Conservation (phyloP, 2,888 invertebrate species). For the Protophormia terraenovae region DNA sequence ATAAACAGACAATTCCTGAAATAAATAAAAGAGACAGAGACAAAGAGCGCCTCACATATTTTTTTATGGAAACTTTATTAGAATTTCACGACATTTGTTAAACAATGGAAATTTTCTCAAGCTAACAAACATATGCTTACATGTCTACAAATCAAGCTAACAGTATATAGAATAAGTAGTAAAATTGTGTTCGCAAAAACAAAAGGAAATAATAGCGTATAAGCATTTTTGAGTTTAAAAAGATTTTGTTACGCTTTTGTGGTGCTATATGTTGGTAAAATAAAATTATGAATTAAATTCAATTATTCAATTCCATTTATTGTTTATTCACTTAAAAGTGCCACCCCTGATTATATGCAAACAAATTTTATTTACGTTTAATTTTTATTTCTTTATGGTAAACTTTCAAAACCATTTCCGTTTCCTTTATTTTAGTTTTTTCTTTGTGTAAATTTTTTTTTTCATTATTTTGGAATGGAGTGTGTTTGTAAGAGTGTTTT, state of each 20-base stretch:
- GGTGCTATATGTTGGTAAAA: neutral
- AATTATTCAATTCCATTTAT: slow-evolving; percentile 30
- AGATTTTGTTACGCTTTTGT: neutral
- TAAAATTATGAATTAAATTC: slow-evolving; percentile 39
- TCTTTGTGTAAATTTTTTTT: neutral
- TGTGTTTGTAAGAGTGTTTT: slow-evolving; percentile 2
- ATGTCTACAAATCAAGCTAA: neutral
- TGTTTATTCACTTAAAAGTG: slow-evolving; percentile 7
- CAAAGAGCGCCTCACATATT: slow-evolving; percentile 12
- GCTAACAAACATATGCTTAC: neutral
- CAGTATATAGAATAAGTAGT: neutral
- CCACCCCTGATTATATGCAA: neutral
- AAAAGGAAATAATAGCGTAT: neutral
- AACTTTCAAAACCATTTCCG: slow-evolving; percentile 47
- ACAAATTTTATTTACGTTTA: neutral
- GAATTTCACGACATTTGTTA: slow-evolving; percentile 22
- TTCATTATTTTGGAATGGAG: neutral
- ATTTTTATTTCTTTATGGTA: neutral
- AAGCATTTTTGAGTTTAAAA: neutral
- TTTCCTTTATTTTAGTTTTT: slow-evolving; percentile 14
- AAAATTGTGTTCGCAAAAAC: neutral
- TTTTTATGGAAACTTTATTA: slow-evolving; percentile 38
- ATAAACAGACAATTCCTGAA: slow-evolving; percentile 14
- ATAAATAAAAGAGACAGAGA: neutral
- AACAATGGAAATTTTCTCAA: slow-evolving; percentile 24